Evolutionary conservation across 2,797 vertebrate genomes (phyloP).

Genomic region (Coluber constrictor): DNA sequence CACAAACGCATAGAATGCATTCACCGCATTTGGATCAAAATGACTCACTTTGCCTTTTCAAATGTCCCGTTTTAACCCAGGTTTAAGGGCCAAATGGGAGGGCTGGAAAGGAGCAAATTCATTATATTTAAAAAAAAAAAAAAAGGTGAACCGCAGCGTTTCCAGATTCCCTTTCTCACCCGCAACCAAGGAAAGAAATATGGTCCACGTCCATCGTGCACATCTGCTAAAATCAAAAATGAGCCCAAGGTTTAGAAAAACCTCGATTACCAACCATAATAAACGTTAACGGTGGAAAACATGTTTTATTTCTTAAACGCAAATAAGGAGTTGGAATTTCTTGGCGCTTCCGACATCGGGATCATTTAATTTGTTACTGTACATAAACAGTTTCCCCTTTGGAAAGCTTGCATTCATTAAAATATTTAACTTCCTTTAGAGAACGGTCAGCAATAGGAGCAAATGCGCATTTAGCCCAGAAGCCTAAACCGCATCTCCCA

Average conservation of each 20-base stretch:
- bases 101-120: conserved; percentile 34
- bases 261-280: conserved; percentile 43
- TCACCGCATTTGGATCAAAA: conserved; percentile 8
- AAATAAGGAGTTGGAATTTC: conserved; percentile 51
- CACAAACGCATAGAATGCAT: background rate
- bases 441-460: conserved; percentile 47
- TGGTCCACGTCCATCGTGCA: conserved; percentile 39
- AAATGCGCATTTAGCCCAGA: conserved; percentile 54
- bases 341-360: conserved; percentile 43
- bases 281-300: conserved; percentile 60
- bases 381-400: conserved; percentile 47
- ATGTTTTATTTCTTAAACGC: conserved; percentile 53
- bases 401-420: conserved; percentile 52
- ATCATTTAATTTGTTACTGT: conserved; percentile 18
- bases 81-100: background rate
- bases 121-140: background rate
- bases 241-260: conserved; percentile 53
- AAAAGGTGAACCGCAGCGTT: conserved; percentile 24
- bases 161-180: conserved; percentile 38
- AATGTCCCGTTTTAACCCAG: background rate
- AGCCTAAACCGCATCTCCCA: conserved; percentile 49
- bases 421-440: conserved; percentile 57
- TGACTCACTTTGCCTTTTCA: background rate
- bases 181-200: conserved; percentile 46
- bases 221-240: conserved; percentile 56